Evolutionary conservation across 2,113 vertebrate genomes (phyloP).

Genomic region (Connochaetes taurinus): DNA sequence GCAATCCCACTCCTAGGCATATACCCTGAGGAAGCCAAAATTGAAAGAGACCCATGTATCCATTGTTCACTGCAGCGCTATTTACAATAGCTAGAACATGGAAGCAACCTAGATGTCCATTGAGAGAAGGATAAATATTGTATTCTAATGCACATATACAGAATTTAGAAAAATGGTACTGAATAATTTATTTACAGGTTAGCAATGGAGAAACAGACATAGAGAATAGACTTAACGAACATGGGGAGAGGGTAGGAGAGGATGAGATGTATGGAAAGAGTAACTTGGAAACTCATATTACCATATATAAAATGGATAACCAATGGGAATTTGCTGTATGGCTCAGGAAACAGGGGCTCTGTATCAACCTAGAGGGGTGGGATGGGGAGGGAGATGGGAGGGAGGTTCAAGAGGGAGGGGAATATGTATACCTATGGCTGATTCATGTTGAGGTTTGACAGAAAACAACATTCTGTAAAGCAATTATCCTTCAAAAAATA

Average conservation of each 20-base stretch:
- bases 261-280: not conserved
- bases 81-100: not conserved
- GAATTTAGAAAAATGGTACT: not conserved
- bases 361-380: not conserved
- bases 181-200: not conserved
- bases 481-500: not conserved
- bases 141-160: not conserved
- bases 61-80: not conserved
- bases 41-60: not conserved
- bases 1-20: not conserved
- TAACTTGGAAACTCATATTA: not conserved
- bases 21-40: not conserved
- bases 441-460: not conserved
- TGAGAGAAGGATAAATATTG: not conserved
- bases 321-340: not conserved
- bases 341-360: not conserved
- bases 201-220: not conserved
- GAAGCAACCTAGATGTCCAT: not conserved
- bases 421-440: not conserved
- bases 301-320: not conserved
- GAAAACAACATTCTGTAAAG: not conserved
- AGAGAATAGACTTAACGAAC: not conserved
- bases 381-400: fast-evolving
- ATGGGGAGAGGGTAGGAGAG: not conserved
- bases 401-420: not conserved